Base-by-base conservation (phyloP, 2,888 invertebrate species). In the Dusona sp. region DNA sequence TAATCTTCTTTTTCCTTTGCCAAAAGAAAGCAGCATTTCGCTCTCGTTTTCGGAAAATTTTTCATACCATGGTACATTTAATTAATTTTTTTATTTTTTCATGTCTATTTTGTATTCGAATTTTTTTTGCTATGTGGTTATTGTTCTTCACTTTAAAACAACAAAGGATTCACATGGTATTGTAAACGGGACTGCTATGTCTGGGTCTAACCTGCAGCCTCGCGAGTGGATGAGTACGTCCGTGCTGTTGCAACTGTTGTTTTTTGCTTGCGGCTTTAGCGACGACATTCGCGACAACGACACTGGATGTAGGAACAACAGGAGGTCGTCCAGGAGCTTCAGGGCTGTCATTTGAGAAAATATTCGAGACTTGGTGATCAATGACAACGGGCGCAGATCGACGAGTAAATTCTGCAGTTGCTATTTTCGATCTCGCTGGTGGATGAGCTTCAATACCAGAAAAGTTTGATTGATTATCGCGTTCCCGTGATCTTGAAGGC, bases 151-250 rank as follows among this genome's bases (percentile, higher is more conserved):
- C 25, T 25, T 57, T 3, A 38, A 86, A 79, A 83, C 70, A 73
- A 82, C 61, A 64, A 57, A 64, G 45, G 57, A 73, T 86, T 97
- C 97, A 98, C 98, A 98, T 98, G 93, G 98, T 98, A 95, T 98
- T 98, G 95, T 97, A 98, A 95, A 98, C 97, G 93, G 97, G 96
- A 95, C 97, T 97, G 95, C 97, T 97, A 95, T 97, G 96, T 95
- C 96, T 95, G 91, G 96, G 96, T 95, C 97, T 96, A 94, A 97
- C 95, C 95, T 97, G 97, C 94, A 98, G 96, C 96, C 97, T 97
- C 92, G 98, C 97, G 93, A 98, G 95, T 90, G 98, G 98, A 96
- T 98, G 98, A 92, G 97, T 98, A 95, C 98, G 98, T 91, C 98
- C 98, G 94, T 98, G 98, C 92, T 97, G 98, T 79, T 67, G 68